Percentiles rank a stretch among this genome's conserved stretches.
Conservation (phyloP, 2,888 invertebrate genomes). For the Rhingia campestris region DNA sequence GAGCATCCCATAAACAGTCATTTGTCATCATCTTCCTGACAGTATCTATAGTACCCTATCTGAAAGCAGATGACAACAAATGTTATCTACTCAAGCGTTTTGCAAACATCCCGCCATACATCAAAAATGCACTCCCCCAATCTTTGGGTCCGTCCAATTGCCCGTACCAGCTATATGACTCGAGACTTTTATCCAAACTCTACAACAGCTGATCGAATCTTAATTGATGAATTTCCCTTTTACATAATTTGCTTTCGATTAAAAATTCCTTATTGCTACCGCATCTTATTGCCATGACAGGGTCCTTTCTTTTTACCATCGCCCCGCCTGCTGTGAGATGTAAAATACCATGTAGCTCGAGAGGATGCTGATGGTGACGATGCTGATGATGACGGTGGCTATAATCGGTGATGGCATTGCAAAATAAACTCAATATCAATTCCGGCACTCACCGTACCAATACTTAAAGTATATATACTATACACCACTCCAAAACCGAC, state of each 20-base stretch:
- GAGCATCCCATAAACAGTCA: neutral
- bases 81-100: slow-evolving; percentile 24
- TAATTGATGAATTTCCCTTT: slow-evolving; percentile 27
- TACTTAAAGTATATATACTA: slow-evolving; percentile 20
- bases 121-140: neutral
- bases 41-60: slow-evolving; percentile 12
- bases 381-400: slow-evolving; percentile 45
- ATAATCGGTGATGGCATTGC: slow-evolving; percentile 45
- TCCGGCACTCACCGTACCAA: slow-evolving; percentile 26
- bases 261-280: slow-evolving; percentile 49
- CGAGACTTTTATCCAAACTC: slow-evolving; percentile 4
- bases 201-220: slow-evolving; percentile 12
- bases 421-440: slow-evolving; percentile 63
- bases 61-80: slow-evolving; percentile 25
- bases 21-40: slow-evolving; percentile 29
- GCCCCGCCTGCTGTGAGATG: neutral
- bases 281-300: slow-evolving; percentile 60
- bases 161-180: slow-evolving; percentile 12
- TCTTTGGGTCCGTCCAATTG: neutral
- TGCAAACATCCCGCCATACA: neutral
- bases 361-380: slow-evolving; percentile 24
- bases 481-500: slow-evolving; percentile 11
- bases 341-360: slow-evolving; percentile 23
- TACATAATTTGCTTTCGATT: slow-evolving; percentile 60
- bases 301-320: slow-evolving; percentile 34